These are phyloP conservation scores for Acrobeloides nanus DNA, from an alignment of 2,888 invertebrate species.

Conservation along the genomic window DNA sequence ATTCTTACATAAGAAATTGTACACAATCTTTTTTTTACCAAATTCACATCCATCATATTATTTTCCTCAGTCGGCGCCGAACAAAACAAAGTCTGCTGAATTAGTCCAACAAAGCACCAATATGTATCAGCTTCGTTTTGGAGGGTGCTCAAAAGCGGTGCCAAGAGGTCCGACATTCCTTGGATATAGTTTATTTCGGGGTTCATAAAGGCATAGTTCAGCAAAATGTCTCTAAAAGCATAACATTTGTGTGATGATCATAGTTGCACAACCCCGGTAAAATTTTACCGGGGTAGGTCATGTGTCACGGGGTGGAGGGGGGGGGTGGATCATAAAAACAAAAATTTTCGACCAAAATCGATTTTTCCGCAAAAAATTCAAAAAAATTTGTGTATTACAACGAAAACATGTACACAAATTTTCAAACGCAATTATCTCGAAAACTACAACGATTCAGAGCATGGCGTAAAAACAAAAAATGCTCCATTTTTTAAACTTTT, in stretches of 20 bases:
- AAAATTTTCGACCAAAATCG: not conserved
- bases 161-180: constrained; percentile 59
- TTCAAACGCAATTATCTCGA: no score
- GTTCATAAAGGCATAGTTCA: constrained; percentile 80
- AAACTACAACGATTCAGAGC: no score
- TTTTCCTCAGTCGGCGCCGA: constrained; percentile 78
- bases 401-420: no score
- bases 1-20: constrained; percentile 52
- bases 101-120: constrained; percentile 59
- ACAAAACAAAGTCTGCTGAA: constrained; percentile 73
- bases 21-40: constrained; percentile 59
- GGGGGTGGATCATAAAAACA: constrained; percentile 1
- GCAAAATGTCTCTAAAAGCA: constrained; percentile 68
- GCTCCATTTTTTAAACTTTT: no score
- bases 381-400: no score
- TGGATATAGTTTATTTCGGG: constrained; percentile 71
- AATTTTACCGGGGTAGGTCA: no score
- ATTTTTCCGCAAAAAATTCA: no score
- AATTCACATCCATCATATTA: constrained; percentile 73
- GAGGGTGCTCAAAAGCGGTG: constrained; percentile 57
- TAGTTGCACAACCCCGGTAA: no score
- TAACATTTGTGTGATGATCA: no score
- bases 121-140: constrained; percentile 58
- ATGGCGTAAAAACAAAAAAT: no score
- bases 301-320: no score